These are phyloP conservation scores for Dipodomys spectabilis DNA, from an alignment of 2,113 vertebrate species.

Conservation along the genomic window DNA sequence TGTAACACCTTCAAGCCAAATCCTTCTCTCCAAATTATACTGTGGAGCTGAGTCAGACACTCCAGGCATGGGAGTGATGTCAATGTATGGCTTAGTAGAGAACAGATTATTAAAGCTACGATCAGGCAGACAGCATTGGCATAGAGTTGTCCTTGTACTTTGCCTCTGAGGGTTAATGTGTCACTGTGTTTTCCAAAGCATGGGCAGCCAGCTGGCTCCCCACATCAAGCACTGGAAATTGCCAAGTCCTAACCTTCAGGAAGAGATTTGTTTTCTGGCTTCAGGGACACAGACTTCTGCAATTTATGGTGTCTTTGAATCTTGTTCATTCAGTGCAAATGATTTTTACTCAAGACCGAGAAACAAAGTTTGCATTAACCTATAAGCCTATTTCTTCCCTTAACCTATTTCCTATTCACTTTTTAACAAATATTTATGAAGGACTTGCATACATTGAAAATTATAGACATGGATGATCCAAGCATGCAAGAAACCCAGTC, in stretches of 20 bases:
- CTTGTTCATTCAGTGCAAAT: constrained; percentile 44
- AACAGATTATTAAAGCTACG: not conserved
- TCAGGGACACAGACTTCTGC: not conserved
- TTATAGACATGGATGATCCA: not conserved
- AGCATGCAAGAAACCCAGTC: not conserved
- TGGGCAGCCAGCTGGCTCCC: constrained; percentile 58
- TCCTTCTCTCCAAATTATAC: not conserved
- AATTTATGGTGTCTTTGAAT: constrained; percentile 41
- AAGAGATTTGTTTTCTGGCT: constrained; percentile 15
- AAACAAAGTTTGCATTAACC: not conserved
- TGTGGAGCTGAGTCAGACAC: not conserved
- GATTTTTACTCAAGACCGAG: constrained; percentile 7
- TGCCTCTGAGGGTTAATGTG: constrained; percentile 48
- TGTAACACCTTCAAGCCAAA: not conserved
- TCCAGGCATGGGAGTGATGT: not conserved
- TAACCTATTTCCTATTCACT: not conserved
- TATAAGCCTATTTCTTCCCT: not conserved
- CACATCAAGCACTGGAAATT: not conserved
- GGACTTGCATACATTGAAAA: not conserved
- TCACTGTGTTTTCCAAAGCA: constrained; percentile 7
- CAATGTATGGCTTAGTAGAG: not conserved
- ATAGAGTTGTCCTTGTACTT: constrained; percentile 58
- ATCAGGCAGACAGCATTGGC: not conserved
- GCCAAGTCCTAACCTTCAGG: constrained; percentile 41
- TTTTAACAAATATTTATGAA: constrained; percentile 13